These are phyloP conservation scores for Bombus terrestris DNA, from an alignment of 1,140 invertebrate genomes.

Conservation along the genomic window DNA sequence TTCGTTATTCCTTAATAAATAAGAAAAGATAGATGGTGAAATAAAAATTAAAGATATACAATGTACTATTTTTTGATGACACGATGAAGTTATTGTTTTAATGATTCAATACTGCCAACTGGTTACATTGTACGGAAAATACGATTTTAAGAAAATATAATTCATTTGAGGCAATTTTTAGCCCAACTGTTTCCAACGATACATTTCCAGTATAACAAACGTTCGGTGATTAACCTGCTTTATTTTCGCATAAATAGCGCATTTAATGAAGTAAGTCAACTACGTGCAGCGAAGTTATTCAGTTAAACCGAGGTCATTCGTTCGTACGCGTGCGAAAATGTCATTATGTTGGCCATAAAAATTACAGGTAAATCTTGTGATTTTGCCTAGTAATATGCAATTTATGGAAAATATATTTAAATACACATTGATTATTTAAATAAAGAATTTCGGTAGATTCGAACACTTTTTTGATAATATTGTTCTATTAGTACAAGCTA, in stretches of 20 bases:
- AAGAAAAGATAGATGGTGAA: not conserved
- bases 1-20: not conserved
- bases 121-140: not conserved
- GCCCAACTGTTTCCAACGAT: not conserved
- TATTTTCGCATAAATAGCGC: slow-evolving; percentile 30
- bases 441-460: too few relatives aligned
- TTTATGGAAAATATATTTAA: not conserved
- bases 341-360: not conserved
- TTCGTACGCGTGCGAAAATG: slow-evolving; percentile 15
- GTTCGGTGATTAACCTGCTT: slow-evolving; percentile 29
- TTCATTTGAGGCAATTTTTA: not conserved
- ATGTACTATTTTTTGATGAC: not conserved
- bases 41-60: not conserved
- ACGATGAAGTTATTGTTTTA: too few relatives aligned
- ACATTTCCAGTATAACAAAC: not conserved
- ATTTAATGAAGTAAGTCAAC: slow-evolving; percentile 11
- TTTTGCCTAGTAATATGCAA: slow-evolving; percentile 11
- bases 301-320: not conserved
- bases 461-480: too few relatives aligned
- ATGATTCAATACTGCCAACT: too few relatives aligned
- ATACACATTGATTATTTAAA: not conserved
- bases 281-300: slow-evolving; percentile 1
- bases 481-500: too few relatives aligned
- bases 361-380: not conserved
- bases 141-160: not conserved